phyloP scores from a whole-genome alignment of 2,888 invertebrate species.

The Drosophila tripunctata region DNA sequence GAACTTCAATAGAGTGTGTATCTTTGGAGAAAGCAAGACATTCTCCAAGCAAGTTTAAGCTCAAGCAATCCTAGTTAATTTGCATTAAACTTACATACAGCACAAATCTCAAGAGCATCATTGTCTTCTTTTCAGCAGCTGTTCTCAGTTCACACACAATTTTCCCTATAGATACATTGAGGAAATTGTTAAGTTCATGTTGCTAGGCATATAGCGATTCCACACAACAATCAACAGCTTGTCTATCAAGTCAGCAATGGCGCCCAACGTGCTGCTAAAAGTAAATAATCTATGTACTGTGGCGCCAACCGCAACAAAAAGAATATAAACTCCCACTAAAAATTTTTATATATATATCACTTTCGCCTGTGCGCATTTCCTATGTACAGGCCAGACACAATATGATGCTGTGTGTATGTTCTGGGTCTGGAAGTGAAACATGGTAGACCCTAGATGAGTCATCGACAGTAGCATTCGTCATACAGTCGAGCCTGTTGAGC shows the following conservation, averaged over 20 bases:
- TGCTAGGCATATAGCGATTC: conserved; percentile 15
- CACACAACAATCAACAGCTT: conserved; percentile 62
- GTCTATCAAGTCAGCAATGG: conserved; percentile 31
- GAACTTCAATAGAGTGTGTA: neutral
- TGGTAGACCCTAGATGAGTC: conserved; percentile 59
- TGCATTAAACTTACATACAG: conserved; percentile 13
- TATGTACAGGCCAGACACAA: conserved; percentile 36
- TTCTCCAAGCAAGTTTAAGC: no score
- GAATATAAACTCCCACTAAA: neutral
- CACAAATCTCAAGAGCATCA: conserved; percentile 15
- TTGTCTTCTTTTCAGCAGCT: neutral
- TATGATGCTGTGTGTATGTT: neutral
- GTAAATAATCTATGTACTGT: conserved; percentile 44
- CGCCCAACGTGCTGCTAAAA: conserved; percentile 7
- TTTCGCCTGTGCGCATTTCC: conserved; percentile 49
- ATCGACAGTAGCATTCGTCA: conserved; percentile 30
- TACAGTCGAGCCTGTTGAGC: conserved; percentile 1
- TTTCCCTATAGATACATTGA: conserved; percentile 7
- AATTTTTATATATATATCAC: conserved; percentile 48
- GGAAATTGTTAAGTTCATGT: conserved; percentile 24
- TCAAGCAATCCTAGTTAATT: conserved; percentile 5
- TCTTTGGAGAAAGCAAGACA: neutral
- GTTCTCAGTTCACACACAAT: neutral
- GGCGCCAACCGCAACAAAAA: neutral
- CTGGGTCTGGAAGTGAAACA: conserved; percentile 9